These are phyloP conservation scores for Pelecanoides urinatrix DNA, from an alignment of 2,113 vertebrate genomes.

Conservation along the genomic window DNA sequence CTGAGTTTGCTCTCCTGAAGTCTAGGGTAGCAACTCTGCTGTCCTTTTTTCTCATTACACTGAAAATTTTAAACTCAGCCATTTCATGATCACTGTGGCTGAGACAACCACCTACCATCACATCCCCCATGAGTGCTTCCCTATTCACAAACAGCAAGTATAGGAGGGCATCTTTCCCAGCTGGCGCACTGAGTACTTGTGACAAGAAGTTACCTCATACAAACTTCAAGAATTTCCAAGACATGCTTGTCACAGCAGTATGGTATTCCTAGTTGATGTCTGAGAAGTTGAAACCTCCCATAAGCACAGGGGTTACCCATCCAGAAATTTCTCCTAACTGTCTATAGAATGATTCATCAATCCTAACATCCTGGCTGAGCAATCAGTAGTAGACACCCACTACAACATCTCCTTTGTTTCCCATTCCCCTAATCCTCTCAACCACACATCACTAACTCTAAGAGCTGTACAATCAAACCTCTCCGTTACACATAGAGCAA, in stretches of 20 bases:
- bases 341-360: neutral
- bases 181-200: neutral
- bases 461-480: neutral
- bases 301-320: neutral
- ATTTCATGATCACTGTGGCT: neutral
- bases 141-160: neutral
- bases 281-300: neutral
- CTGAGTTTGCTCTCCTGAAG: neutral
- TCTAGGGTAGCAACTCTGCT: neutral
- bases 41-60: neutral
- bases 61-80: neutral
- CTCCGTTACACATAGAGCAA: fast-evolving
- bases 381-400: neutral
- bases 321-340: neutral
- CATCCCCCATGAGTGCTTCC: neutral
- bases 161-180: neutral
- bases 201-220: neutral
- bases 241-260: neutral
- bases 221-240: neutral
- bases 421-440: neutral
- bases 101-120: neutral
- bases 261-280: neutral
- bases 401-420: neutral
- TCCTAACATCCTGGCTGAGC: neutral
- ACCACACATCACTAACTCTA: neutral